These are phyloP conservation scores for Galagoides demidoff DNA, from an alignment of 2,797 vertebrate species.

Conservation along the genomic window DNA sequence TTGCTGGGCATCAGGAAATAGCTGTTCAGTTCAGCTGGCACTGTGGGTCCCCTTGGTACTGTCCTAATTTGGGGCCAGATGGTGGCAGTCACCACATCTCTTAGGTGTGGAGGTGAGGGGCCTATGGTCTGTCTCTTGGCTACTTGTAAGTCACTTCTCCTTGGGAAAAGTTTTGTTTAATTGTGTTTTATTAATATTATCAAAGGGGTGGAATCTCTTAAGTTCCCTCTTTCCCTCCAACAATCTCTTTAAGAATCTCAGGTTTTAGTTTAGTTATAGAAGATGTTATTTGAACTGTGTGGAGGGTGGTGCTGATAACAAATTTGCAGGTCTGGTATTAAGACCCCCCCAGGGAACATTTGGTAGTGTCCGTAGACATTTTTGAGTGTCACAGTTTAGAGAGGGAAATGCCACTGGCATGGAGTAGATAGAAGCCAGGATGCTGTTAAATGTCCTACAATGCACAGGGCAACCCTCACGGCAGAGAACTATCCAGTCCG, in stretches of 20 bases:
- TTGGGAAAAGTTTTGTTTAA: not conserved
- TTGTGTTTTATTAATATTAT: not conserved
- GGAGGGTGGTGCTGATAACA: not conserved
- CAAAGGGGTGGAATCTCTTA: not conserved
- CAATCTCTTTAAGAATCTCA: not conserved
- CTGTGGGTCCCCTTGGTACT: rapidly evolving
- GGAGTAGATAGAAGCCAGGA: not conserved
- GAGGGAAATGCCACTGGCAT: not conserved
- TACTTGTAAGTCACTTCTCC: not conserved
- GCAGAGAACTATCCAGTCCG: not conserved
- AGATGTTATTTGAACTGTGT: rapidly evolving
- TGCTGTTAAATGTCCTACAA: not conserved
- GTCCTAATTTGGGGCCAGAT: rapidly evolving
- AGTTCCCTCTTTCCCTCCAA: not conserved
- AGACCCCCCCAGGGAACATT: not conserved
- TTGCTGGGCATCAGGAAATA: not conserved
- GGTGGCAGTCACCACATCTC: not conserved
- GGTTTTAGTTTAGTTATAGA: not conserved
- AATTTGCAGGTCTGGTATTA: rapidly evolving
- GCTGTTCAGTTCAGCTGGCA: not conserved
- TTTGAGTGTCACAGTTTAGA: not conserved
- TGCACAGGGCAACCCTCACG: not conserved
- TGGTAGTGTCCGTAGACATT: not conserved
- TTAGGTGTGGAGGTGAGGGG: too few species aligned
- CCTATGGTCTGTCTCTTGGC: not conserved